Evolutionary conservation across 2,888 invertebrate species (phyloP).

Genomic region (Pilophorus perplexus): DNA sequence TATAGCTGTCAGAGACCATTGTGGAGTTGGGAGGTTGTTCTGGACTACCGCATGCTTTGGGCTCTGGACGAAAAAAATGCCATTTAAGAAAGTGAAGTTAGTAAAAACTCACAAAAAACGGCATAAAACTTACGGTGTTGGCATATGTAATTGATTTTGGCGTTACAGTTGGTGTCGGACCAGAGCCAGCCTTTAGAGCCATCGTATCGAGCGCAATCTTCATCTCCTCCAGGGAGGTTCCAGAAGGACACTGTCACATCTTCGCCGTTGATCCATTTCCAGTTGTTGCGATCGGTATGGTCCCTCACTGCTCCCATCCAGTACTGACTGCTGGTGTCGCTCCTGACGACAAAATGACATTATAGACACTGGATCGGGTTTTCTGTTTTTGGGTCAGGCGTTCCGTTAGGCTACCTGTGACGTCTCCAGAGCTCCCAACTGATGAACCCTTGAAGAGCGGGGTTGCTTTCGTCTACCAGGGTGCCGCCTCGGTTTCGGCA

Average conservation of each 20-base stretch:
- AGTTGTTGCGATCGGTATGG: slow-evolving; percentile 69
- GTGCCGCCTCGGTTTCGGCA: slow-evolving; percentile 80
- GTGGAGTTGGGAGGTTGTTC: slow-evolving; percentile 93
- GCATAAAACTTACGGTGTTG: slow-evolving; percentile 84
- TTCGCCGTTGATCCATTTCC: slow-evolving; percentile 88
- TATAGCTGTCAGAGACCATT: slow-evolving; percentile 71
- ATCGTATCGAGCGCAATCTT: slow-evolving; percentile 85
- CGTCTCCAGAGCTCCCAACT: slow-evolving; percentile 92
- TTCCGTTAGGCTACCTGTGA: slow-evolving; percentile 76
- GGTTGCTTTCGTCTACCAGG: slow-evolving; percentile 87
- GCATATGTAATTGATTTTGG: slow-evolving; percentile 83
- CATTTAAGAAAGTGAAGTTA: neutral
- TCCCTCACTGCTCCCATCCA: slow-evolving; percentile 94
- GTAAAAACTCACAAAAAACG: neutral
- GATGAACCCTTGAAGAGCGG: slow-evolving; percentile 88
- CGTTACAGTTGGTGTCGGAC: slow-evolving; percentile 86
- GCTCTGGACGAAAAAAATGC: slow-evolving; percentile 59
- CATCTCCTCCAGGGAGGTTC: slow-evolving; percentile 80
- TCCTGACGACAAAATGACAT: slow-evolving; percentile 54
- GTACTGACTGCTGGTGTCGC: slow-evolving; percentile 87
- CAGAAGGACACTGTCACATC: slow-evolving; percentile 88
- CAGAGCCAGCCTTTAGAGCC: slow-evolving; percentile 93
- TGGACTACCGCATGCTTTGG: slow-evolving; percentile 85
- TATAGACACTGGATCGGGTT: neutral
- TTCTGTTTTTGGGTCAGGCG: neutral